Base-by-base conservation (phyloP, 2,888 invertebrate genomes). In the Synergus gifuensis region DNA sequence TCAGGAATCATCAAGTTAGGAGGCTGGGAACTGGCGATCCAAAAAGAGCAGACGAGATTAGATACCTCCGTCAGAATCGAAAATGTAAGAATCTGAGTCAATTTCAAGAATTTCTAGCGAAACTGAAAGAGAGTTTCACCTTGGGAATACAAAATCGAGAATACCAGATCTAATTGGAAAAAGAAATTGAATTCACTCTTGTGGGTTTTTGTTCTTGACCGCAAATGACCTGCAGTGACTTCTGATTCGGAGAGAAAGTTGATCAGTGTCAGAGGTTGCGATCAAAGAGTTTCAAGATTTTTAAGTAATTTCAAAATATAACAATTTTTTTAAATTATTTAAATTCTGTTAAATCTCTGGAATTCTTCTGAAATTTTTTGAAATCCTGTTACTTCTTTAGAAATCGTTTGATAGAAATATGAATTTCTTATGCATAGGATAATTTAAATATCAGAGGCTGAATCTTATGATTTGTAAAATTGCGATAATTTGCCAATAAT, bases 21-120 rank as follows among this genome's bases (percentile, higher is more conserved):
- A 16, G 90, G 90, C 76, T 90, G 90, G 90, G 90, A 90, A 85
- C 80, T 90, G 63, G 89, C 90, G 5, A 81, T 73, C 46, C 80
- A 84, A 63, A 73, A 84, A 49, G 80, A 85, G 79, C 82, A 81
- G 22, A 90, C 90, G 80, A 85, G 83, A 5, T 40, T 77, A n/a
- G 12, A 36, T 12, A 54, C 12, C n/a, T 54, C 42, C 18, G 16
- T 12, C n/a, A 1, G 4, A 36, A 5, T 64, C 2, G 28, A 63
- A 14, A 63, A 18, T 63, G 63, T 36, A 14, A 46, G 28, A 46
- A 36, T 49, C 11, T 36, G n/a, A 36, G 0, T 16, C n/a, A n/a
- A 73, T 11, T 54, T 36, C 28, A 69, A 22, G 28, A 49, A 28
- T 69, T 69, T 49, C 49, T 18, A 16, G 54, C 28, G 11, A 54